These are phyloP conservation scores for Papilio elwesi DNA, from an alignment of 2,888 invertebrate species.

Conservation along the genomic window DNA sequence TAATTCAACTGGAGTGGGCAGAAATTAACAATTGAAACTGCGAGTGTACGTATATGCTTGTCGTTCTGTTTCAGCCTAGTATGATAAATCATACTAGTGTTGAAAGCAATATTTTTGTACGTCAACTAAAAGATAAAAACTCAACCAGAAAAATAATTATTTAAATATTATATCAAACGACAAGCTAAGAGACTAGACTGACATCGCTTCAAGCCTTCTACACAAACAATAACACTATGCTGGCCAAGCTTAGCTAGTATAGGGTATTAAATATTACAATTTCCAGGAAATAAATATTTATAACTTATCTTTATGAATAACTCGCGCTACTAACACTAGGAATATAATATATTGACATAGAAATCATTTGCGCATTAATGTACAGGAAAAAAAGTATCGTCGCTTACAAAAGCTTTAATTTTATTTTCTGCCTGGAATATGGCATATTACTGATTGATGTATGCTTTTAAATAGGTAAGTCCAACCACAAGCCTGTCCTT, in stretches of 20 bases:
- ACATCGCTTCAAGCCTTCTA: background rate
- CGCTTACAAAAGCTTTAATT: constrained; percentile 3
- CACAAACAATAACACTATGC: background rate
- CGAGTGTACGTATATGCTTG: too few relatives aligned
- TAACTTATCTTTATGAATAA: constrained; percentile 19
- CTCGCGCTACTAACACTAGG: constrained; percentile 10
- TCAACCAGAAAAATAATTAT: too few relatives aligned
- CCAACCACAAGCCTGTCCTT: too few relatives aligned
- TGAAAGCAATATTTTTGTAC: too few relatives aligned
- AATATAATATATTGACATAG: constrained; percentile 15
- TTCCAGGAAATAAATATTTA: constrained; percentile 7
- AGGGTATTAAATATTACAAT: background rate
- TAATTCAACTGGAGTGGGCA: too few relatives aligned
- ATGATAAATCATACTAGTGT: too few relatives aligned
- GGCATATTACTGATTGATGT: too few relatives aligned
- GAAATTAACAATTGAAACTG: too few relatives aligned
- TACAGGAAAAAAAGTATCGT: constrained; percentile 9
- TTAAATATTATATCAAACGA: background rate
- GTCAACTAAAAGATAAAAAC: too few relatives aligned
- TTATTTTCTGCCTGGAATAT: background rate
- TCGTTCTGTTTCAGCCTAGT: too few relatives aligned
- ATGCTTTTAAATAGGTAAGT: too few relatives aligned
- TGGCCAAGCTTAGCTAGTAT: background rate
- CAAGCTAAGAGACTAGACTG: background rate
- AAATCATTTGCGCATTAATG: background rate